Conservation (phyloP, 2,113 vertebrate genomes). For the Sialia sialis region DNA sequence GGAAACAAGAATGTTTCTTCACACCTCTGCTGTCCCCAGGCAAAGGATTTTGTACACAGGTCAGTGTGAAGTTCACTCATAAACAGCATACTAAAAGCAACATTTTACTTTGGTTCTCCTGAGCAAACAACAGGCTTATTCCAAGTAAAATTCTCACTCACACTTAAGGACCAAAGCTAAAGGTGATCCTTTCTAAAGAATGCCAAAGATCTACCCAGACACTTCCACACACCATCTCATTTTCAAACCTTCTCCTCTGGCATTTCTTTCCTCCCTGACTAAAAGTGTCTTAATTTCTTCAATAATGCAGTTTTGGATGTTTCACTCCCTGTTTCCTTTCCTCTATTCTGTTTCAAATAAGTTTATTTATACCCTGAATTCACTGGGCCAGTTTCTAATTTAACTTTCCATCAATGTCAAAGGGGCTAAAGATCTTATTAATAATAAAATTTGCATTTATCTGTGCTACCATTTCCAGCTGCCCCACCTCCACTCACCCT, state of each 20-base stretch:
- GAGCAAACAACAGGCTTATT: not conserved
- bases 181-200: not conserved
- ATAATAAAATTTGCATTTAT: not conserved
- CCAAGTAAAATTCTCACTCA: not conserved
- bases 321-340: not conserved
- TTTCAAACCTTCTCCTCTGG: not conserved
- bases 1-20: not conserved
- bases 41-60: not conserved
- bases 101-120: not conserved
- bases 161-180: not conserved
- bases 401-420: not conserved
- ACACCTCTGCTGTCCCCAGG: not conserved
- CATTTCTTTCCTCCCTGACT: not conserved
- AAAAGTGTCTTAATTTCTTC: not conserved
- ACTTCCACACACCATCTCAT: not conserved
- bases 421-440: not conserved
- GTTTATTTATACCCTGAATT: not conserved
- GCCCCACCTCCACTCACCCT: rapidly evolving
- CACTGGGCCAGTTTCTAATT: not conserved
- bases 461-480: not conserved
- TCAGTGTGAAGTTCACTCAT: not conserved
- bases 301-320: not conserved
- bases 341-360: not conserved
- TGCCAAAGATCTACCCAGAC: not conserved
- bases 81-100: not conserved